A percentile compares a stretch with the other conserved stretches of the same genome.
phyloP scores from a whole-genome alignment of 1,140 invertebrate species.

The Andrena cerasifolii region DNA sequence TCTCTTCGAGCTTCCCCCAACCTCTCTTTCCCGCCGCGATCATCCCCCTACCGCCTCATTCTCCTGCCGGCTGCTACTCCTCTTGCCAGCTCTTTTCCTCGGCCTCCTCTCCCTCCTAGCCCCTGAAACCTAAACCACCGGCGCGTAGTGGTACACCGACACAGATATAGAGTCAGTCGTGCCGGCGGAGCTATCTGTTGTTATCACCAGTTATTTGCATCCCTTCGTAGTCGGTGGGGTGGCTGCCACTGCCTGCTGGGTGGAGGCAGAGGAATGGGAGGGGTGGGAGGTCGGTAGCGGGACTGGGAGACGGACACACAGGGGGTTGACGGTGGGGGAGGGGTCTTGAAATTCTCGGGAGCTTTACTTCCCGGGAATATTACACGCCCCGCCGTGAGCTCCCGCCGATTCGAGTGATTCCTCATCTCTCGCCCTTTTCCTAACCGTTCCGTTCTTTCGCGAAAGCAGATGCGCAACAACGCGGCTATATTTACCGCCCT shows the following conservation, averaged over 20 bases:
- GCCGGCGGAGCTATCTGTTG: constrained; percentile 77
- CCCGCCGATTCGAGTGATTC: constrained; percentile 71
- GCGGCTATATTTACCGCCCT: constrained; percentile 44
- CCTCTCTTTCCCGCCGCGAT: neutral
- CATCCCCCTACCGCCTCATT: constrained; percentile 1
- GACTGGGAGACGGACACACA: constrained; percentile 42
- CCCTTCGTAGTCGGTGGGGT: constrained; percentile 72
- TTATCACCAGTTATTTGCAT: constrained; percentile 81
- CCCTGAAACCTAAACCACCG: constrained; percentile 62
- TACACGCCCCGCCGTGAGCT: constrained; percentile 67
- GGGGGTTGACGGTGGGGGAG: constrained; percentile 53
- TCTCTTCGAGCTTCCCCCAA: constrained; percentile 3
- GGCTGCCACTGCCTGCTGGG: constrained; percentile 56
- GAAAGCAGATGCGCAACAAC: constrained; percentile 65
- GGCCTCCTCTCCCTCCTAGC: constrained; percentile 29
- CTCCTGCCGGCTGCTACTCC: constrained; percentile 22
- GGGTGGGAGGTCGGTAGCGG: constrained; percentile 4
- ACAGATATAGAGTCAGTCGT: constrained; percentile 56
- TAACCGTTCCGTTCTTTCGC: constrained; percentile 58
- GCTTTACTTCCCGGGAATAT: constrained; percentile 79
- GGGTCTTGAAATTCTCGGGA: constrained; percentile 76
- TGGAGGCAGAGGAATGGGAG: constrained; percentile 20
- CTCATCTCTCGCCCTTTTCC: constrained; percentile 68
- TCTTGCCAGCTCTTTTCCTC: constrained; percentile 32
- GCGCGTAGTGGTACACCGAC: constrained; percentile 59